These are phyloP conservation scores for Porphyrio hochstetteri DNA, from an alignment of 2,113 vertebrate species.

Conservation along the genomic window DNA sequence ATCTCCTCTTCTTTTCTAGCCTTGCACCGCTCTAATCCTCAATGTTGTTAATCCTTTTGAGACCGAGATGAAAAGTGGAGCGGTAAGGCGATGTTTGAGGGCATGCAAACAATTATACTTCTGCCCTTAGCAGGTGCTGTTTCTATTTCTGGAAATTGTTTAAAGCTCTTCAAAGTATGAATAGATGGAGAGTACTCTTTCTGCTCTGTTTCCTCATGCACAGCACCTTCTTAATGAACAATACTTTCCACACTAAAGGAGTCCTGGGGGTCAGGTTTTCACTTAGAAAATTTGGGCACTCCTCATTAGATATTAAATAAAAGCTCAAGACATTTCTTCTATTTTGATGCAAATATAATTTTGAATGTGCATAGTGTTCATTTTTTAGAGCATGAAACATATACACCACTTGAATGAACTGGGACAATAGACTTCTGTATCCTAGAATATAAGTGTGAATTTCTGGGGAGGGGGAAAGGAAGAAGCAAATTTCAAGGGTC, in stretches of 20 bases:
- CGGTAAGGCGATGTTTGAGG: constrained; percentile 47
- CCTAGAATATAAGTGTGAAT: constrained; percentile 20
- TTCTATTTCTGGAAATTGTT: constrained; percentile 66
- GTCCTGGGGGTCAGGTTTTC: constrained; percentile 13
- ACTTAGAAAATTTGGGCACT: constrained; percentile 12
- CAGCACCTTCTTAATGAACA: constrained; percentile 21
- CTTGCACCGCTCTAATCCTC: constrained; percentile 34
- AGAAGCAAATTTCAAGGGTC: constrained; percentile 49
- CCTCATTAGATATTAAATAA: constrained; percentile 42
- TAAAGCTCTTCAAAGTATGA: constrained; percentile 49
- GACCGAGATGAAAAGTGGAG: constrained; percentile 59
- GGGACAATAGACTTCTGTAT: constrained; percentile 34
- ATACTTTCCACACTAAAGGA: neutral
- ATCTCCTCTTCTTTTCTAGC: constrained; percentile 49
- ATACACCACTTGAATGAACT: constrained; percentile 36
- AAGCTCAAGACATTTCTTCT: neutral
- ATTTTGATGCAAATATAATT: constrained; percentile 60
- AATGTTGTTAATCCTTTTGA: constrained; percentile 52
- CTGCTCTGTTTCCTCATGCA: neutral
- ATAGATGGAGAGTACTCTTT: constrained; percentile 51
- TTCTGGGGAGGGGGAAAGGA: constrained; percentile 21
- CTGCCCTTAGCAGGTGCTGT: constrained; percentile 28
- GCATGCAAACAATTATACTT: constrained; percentile 52
- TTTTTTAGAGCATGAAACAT: constrained; percentile 51
- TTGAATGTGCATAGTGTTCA: constrained; percentile 14